Percentiles rank a stretch among this genome's conserved stretches.
Evolutionary conservation across 2,888 invertebrate genomes (phyloP).

Genomic region (Acanthacorydalis orientalis): DNA sequence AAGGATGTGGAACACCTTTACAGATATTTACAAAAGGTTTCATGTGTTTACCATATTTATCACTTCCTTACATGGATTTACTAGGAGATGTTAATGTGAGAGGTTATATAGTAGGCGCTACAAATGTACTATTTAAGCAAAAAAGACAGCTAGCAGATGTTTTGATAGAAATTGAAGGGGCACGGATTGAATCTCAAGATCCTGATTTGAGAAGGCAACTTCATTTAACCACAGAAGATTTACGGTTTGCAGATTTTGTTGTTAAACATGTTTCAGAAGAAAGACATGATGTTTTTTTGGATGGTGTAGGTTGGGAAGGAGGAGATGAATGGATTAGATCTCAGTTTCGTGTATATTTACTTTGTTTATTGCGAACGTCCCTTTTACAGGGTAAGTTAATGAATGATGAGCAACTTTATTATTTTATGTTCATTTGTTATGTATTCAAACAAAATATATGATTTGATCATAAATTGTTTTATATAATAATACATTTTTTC

Average conservation of each 20-base stretch:
- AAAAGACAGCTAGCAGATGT: slow-evolving; percentile 86
- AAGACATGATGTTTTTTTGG: slow-evolving; percentile 50
- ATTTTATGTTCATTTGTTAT: too few relatives aligned
- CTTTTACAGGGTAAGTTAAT: slow-evolving; percentile 42
- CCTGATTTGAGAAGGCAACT: slow-evolving; percentile 64
- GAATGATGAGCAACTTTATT: too few relatives aligned
- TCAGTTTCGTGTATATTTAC: slow-evolving; percentile 76
- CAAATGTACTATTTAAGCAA: slow-evolving; percentile 94
- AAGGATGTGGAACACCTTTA: slow-evolving; percentile 77
- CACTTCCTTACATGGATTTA: slow-evolving; percentile 85
- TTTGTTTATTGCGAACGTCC: slow-evolving; percentile 67
- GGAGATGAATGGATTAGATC: slow-evolving; percentile 94
- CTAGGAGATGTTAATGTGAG: slow-evolving; percentile 73
- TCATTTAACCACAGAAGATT: slow-evolving; percentile 84
- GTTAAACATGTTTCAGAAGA: slow-evolving; percentile 53
- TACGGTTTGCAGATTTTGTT: slow-evolving; percentile 87
- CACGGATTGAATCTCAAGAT: slow-evolving; percentile 68
- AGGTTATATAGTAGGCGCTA: slow-evolving; percentile 87
- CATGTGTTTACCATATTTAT: slow-evolving; percentile 88
- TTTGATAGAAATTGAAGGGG: slow-evolving; percentile 74
- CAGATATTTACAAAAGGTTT: slow-evolving; percentile 79
- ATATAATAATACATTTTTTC: not conserved
- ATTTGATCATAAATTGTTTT: not conserved
- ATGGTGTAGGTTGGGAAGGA: slow-evolving; percentile 72
- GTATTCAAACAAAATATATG: too few relatives aligned